Percentiles rank a stretch among this genome's conserved stretches.
Conservation (phyloP, 2,888 invertebrate genomes). For the Chrysolina oricalcia region DNA sequence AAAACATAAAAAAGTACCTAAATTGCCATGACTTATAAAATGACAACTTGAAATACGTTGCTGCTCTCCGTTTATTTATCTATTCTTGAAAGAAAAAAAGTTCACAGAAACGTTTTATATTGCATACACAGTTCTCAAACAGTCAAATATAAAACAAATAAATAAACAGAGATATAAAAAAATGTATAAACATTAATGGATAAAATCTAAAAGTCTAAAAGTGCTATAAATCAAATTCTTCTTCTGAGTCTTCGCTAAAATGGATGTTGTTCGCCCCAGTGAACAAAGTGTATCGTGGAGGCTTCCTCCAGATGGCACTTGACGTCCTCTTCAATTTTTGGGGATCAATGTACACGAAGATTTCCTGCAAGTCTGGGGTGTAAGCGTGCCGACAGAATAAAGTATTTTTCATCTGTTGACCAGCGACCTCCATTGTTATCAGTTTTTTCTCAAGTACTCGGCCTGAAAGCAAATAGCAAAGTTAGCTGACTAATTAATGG, state of each 20-base stretch:
- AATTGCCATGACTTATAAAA: too few relatives aligned
- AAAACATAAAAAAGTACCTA: too few relatives aligned
- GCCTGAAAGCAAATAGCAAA: conserved; percentile 62
- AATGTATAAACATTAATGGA: neutral
- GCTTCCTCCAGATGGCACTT: conserved; percentile 84
- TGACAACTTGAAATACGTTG: too few relatives aligned
- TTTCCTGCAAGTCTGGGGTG: conserved; percentile 78
- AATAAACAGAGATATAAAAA: neutral
- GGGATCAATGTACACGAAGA: conserved; percentile 81
- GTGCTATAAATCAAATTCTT: conserved; percentile 9
- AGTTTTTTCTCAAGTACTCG: conserved; percentile 55
- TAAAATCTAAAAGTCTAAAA: neutral
- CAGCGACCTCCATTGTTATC: conserved; percentile 43
- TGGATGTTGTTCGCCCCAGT: conserved; percentile 25
- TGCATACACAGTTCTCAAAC: neutral
- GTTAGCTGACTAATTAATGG: neutral
- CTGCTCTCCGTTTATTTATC: too few relatives aligned
- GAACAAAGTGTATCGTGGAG: conserved; percentile 78
- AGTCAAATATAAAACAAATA: neutral
- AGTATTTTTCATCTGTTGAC: conserved; percentile 72
- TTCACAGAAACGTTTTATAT: neutral
- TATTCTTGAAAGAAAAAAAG: too few relatives aligned
- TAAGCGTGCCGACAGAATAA: conserved; percentile 78
- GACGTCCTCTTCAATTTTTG: conserved; percentile 80
- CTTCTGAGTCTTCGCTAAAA: conserved; percentile 38